phyloP scores from a whole-genome alignment of 2,797 vertebrate species.

The Arrhamphus sclerolepis region DNA sequence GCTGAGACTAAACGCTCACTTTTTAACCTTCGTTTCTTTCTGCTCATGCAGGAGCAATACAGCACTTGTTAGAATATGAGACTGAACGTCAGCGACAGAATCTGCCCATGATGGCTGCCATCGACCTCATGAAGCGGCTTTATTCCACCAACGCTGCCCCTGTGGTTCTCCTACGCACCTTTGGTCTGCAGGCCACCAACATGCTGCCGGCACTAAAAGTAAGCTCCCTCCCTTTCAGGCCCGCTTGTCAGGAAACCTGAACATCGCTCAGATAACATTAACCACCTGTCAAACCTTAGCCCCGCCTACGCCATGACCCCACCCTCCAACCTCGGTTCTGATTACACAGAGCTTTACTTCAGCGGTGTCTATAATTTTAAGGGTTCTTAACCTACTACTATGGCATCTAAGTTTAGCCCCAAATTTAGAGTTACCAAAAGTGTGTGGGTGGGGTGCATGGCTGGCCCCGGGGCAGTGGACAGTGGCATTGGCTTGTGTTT shows the following conservation, averaged over 20 bases:
- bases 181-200: constrained; percentile 94
- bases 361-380: constrained; percentile 83
- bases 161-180: constrained; percentile 89
- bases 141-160: constrained; percentile 89
- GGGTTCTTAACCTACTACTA: constrained; percentile 83
- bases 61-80: constrained; percentile 91
- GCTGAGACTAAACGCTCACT: constrained; percentile 4
- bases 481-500: constrained; percentile 82
- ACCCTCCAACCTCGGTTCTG: constrained; percentile 69
- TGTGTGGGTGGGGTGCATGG: constrained; percentile 85
- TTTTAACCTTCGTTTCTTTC: constrained; percentile 12
- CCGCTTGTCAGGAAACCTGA: constrained; percentile 26
- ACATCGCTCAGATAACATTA: constrained; percentile 41
- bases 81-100: constrained; percentile 93
- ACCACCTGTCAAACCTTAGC: constrained; percentile 67
- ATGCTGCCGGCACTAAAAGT: constrained; percentile 90
- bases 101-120: constrained; percentile 90
- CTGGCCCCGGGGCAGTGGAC: constrained; percentile 75
- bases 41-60: constrained; percentile 85
- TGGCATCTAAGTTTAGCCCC: constrained; percentile 84
- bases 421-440: constrained; percentile 87
- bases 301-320: constrained; percentile 56
- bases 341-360: constrained; percentile 81
- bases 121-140: constrained; percentile 91
- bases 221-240: constrained; percentile 54